Evolutionary conservation across 2,888 invertebrate genomes (phyloP).

Genomic region (Byasa hedistus): DNA sequence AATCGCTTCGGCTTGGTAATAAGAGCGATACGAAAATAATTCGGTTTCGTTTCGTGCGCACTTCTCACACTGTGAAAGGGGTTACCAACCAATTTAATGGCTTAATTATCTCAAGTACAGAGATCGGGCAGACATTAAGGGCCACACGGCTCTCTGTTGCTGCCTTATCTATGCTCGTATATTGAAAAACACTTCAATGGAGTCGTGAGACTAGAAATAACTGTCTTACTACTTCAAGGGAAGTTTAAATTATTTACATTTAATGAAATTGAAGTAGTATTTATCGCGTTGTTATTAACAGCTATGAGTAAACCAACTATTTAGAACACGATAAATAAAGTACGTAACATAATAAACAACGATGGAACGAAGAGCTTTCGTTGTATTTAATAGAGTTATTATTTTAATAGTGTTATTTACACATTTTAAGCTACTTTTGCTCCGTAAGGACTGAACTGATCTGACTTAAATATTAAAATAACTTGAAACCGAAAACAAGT

Average conservation of each 20-base stretch:
- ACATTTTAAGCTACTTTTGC: no score
- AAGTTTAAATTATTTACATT: neutral
- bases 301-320: neutral
- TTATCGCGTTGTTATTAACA: neutral
- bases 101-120: slow-evolving; percentile 74
- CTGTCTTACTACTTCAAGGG: slow-evolving; percentile 5
- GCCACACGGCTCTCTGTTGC: slow-evolving; percentile 39
- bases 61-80: slow-evolving; percentile 65
- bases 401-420: no score
- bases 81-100: slow-evolving; percentile 68
- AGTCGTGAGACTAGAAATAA: slow-evolving; percentile 27
- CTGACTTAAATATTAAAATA: neutral
- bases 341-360: neutral
- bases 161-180: slow-evolving; percentile 45
- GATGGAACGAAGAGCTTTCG: neutral
- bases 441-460: no score
- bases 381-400: neutral
- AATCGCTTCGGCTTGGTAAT: slow-evolving; percentile 28
- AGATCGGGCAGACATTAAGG: slow-evolving; percentile 54
- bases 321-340: neutral
- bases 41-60: slow-evolving; percentile 50
- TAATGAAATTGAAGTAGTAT: neutral
- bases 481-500: neutral
- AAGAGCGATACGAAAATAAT: slow-evolving; percentile 58
- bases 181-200: slow-evolving; percentile 34